A percentile compares a stretch with the other conserved stretches of the same genome.
Evolutionary conservation across 2,113 vertebrate species (phyloP).

Genomic region (Cinclus cinclus): DNA sequence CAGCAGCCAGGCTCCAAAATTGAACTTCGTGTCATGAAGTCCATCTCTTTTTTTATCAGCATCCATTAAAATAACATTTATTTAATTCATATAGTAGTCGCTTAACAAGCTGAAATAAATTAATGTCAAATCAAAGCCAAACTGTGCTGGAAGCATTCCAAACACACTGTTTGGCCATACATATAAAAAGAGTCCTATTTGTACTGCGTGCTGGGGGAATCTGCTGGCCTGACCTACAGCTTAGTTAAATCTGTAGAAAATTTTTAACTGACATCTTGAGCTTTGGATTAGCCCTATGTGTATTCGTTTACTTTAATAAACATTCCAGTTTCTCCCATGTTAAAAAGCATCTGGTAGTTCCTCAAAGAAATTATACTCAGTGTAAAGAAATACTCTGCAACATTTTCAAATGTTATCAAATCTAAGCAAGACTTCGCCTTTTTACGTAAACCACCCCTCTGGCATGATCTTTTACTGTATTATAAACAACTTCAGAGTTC

Average conservation of each 20-base stretch:
- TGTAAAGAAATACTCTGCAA: neutral
- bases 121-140: slow-evolving; percentile 12
- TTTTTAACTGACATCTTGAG: neutral
- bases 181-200: neutral
- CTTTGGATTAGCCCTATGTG: neutral
- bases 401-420: neutral
- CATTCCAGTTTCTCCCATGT: neutral
- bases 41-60: neutral
- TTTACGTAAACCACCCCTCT: neutral
- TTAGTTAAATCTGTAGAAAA: neutral
- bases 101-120: slow-evolving; percentile 35
- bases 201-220: neutral
- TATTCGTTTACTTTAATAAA: neutral
- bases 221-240: neutral
- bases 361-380: neutral
- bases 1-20: neutral
- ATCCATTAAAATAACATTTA: slow-evolving; percentile 34
- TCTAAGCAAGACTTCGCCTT: neutral
- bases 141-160: neutral
- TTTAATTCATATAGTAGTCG: neutral
- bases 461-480: neutral
- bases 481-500: neutral
- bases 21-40: neutral
- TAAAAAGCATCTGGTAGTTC: neutral
- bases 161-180: neutral